Base-by-base conservation (phyloP, 2,888 invertebrate species). In the Pammene aurita region DNA sequence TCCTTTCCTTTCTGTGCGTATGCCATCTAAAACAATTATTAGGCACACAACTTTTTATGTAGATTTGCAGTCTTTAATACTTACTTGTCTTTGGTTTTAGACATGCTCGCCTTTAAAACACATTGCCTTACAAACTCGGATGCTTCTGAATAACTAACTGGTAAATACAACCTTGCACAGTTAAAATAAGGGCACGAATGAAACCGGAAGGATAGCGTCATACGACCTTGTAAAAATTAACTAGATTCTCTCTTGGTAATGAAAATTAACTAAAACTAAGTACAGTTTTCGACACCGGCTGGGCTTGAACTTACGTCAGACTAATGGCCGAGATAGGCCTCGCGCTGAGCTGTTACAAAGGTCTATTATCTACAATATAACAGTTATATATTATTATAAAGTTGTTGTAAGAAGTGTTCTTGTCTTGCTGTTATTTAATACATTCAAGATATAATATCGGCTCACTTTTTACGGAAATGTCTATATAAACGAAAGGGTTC, bases 221-320 rank as follows among this genome's bases (percentile, higher is more conserved):
- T 61, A 50, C 18, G 50, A 52, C 7, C 5, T 26, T 6, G 41
- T 7, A 2, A 38, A 18, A 62, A 18, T 52, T 26, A 14, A 16
- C 54, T 34, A 13, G 18, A 55, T 41, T 60, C 62, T n/a, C n/a
- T 56, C 52, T 64, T 35, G n/a, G 10, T 68, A 64, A 68, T 64
- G 52, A 63, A 66, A 64, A 68, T 63, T 52, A 54, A 54, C 54
- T 26, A 26, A 26, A 26, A 26, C 26, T 54, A 63, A 63, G 63
- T 50, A 52, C 46, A 61, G 42, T 55, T 62, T 67, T 55, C 38
- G 61, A 44, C n/a, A 41, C 58, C 46, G 38, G 52, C n/a, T 34
- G 54, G 7, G 18, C 60, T 61, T 46, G 16, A 46, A 66, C 50
- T 16, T 6, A 6, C 6, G 56, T 56, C 26, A 50, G 18, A 16